Conservation (phyloP, 2,797 vertebrate species). For the Tolypeutes matacus region DNA sequence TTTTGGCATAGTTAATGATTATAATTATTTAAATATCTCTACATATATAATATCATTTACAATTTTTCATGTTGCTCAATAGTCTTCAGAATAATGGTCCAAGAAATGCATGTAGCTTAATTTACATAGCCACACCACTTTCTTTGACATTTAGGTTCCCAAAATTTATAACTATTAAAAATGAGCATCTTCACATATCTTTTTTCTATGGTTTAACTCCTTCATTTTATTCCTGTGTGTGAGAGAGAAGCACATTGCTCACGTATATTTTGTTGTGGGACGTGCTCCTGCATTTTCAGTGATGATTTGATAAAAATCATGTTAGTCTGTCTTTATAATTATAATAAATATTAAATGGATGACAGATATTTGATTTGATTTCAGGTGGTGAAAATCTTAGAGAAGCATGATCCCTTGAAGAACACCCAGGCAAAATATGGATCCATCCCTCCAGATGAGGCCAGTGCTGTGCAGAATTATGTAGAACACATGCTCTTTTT, state of each 20-base stretch:
- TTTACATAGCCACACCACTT: neutral
- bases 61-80: slow-evolving; percentile 33
- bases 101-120: neutral
- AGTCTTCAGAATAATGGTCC: neutral
- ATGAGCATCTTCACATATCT: neutral
- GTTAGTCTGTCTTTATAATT: neutral
- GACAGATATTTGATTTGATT: slow-evolving; percentile 73
- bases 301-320: neutral
- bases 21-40: neutral
- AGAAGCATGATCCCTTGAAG: slow-evolving; percentile 97
- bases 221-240: slow-evolving; percentile 14
- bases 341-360: slow-evolving; percentile 20
- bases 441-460: slow-evolving; percentile 94
- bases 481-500: slow-evolving; percentile 99
- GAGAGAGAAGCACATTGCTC: neutral
- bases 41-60: neutral
- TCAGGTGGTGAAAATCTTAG: slow-evolving; percentile 98
- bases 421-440: slow-evolving; percentile 90
- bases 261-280: neutral
- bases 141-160: slow-evolving; percentile 5
- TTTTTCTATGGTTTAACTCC: neutral
- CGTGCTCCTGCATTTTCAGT: neutral
- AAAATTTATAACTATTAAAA: neutral
- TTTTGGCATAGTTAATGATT: slow-evolving; percentile 41
- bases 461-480: slow-evolving; percentile 98